Conservation (phyloP, 2,113 vertebrate genomes). For the Oostethus manadensis region DNA sequence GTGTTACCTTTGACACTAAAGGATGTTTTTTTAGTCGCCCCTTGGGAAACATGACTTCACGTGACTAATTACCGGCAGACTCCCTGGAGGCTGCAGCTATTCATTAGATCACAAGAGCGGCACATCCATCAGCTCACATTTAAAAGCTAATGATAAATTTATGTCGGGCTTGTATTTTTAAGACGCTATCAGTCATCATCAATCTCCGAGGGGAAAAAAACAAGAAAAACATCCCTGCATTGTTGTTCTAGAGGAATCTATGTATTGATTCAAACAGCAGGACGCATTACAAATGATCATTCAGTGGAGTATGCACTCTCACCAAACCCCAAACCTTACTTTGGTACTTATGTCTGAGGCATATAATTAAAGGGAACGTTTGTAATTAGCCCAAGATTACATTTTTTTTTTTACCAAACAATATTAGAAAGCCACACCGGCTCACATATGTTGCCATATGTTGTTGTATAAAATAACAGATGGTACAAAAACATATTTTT, state of each 20-base stretch:
- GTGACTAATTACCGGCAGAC: constrained; percentile 48
- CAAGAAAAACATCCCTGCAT: constrained; percentile 6
- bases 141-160: constrained; percentile 51
- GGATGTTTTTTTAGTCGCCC: constrained; percentile 35
- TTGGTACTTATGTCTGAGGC: no score
- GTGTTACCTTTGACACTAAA: constrained; percentile 23
- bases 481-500: no score
- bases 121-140: constrained; percentile 52
- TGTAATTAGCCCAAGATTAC: no score
- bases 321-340: neutral
- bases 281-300: no score
- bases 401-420: no score
- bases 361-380: no score
- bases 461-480: no score
- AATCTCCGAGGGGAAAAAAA: neutral
- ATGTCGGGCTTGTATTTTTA: constrained; percentile 53
- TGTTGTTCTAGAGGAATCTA: constrained; percentile 1
- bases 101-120: constrained; percentile 48
- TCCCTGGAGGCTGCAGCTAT: constrained; percentile 44
- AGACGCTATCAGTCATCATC: constrained; percentile 43
- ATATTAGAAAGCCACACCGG: no score
- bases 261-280: no score
- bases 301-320: no score
- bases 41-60: constrained; percentile 34
- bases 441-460: no score